A percentile compares a stretch with the other conserved stretches of the same genome.
These are phyloP conservation scores for Caenorhabditis auriculariae DNA, from an alignment of 2,888 invertebrate genomes.

Conservation along the genomic window DNA sequence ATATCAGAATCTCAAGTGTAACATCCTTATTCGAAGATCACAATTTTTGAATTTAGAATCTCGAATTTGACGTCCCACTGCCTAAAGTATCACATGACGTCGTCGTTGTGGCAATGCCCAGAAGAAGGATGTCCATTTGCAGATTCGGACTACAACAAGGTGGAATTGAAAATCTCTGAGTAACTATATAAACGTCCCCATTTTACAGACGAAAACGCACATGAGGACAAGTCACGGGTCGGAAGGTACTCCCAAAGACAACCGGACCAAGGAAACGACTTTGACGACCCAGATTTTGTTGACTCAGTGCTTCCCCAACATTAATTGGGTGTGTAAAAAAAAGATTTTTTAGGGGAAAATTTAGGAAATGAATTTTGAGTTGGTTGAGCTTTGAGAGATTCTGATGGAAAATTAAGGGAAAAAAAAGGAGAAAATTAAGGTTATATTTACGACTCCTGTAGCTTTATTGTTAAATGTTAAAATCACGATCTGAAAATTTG, in stretches of 20 bases:
- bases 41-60: constrained; percentile 3
- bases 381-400: too few relatives aligned
- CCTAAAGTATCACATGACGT: constrained; percentile 7
- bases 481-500: too few relatives aligned
- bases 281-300: constrained; percentile 1
- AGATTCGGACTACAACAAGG: constrained; percentile 11
- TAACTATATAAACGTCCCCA: not conserved
- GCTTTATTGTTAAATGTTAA: too few relatives aligned
- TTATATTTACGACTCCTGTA: too few relatives aligned
- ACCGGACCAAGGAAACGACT: constrained; percentile 2
- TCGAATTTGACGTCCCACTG: constrained; percentile 10
- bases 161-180: too few relatives aligned
- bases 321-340: constrained; percentile 8
- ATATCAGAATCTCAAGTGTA: too few relatives aligned
- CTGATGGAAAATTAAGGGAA: too few relatives aligned
- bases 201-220: not conserved
- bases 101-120: constrained; percentile 12
- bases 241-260: constrained; percentile 7
- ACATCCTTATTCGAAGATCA: too few relatives aligned
- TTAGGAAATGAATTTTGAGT: too few relatives aligned
- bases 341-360: too few relatives aligned
- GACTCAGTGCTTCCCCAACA: constrained; percentile 8
- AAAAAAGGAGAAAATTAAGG: too few relatives aligned
- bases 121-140: constrained; percentile 2
- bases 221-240: constrained; percentile 10